Evolutionary conservation across 2,888 invertebrate species (phyloP), one percentile per base, ranked within the genome.

Genomic region (Anagyrus pseudococci): DNA sequence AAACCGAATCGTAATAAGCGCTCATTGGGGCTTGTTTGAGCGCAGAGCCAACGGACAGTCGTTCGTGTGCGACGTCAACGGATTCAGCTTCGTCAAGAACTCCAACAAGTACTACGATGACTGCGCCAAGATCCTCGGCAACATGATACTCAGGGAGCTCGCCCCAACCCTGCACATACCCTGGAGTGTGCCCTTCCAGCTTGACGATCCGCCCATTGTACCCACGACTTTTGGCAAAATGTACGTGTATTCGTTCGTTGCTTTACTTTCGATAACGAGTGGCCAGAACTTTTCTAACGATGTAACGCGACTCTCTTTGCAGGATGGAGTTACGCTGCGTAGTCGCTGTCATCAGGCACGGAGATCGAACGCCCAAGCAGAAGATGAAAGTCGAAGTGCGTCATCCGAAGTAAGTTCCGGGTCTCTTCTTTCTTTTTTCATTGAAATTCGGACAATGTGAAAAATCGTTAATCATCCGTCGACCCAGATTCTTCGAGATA

Each of bases 301-400:
- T 41, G 8, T n/a, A 7, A 15, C 17, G 8, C 13, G 13, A 33
- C 13, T 8, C 29, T 8, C 47, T 58, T 67, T 62, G 26, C 52
- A 88, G 87, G 88, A 91, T 91, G 90, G 91, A 91, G 78, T 80
- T 91, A 62, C 85, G 99, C 29, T 98, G 98, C 81, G 98, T 99
- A 2, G 96, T 98, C 43, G 99, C 94, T 23, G 94, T 99, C 6
- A 98, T 99, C 66, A 84, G 99, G 63, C 99, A 99, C 77, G 99
- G 99, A 0, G 99, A 99, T 82, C 85, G 99, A 69, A 99, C 99
- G 15, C 99, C 99, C 0, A 99, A 99, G 80, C 99, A 99, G 84
- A 99, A 99, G 84, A 99, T 99, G 98, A 99, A 99, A 83, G 98
- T 98, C 70, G 98, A 98, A 86, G 98, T 98, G 15, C 86, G 96